These are phyloP conservation scores for Epizoanthus rinbou DNA, from an alignment of 92 coral and sea anemone genomes.

Conservation along the genomic window DNA sequence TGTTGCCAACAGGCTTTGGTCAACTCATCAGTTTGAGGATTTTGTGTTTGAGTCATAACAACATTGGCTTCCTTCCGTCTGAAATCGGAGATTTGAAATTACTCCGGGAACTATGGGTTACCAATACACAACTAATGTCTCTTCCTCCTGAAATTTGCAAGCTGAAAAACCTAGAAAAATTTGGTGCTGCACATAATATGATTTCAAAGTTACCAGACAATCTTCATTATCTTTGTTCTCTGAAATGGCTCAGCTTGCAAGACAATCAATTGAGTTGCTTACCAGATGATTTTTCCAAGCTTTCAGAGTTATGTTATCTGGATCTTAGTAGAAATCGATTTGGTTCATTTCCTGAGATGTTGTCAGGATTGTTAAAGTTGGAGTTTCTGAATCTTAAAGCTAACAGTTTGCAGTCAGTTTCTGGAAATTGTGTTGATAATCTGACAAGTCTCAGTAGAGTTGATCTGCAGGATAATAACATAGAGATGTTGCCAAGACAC, in stretches of 20 bases:
- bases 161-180: constrained; percentile 68
- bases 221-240: constrained; percentile 56
- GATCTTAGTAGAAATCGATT: constrained; percentile 79
- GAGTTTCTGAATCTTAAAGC: constrained; percentile 67
- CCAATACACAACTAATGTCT: constrained; percentile 87
- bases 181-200: constrained; percentile 88
- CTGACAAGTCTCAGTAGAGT: constrained; percentile 67
- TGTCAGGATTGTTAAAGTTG: constrained; percentile 63
- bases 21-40: constrained; percentile 72
- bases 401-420: constrained; percentile 65
- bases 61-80: constrained; percentile 86
- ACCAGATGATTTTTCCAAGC: constrained; percentile 67
- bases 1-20: constrained; percentile 94
- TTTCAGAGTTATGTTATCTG: constrained; percentile 65
- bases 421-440: constrained; percentile 40
- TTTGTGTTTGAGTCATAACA: constrained; percentile 88
- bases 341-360: constrained; percentile 62
- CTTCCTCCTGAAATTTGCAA: constrained; percentile 94
- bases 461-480: constrained; percentile 75
- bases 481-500: constrained; percentile 72
- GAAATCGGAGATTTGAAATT: constrained; percentile 80
- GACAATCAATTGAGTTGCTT: constrained; percentile 72
- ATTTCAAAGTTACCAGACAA: constrained; percentile 79
- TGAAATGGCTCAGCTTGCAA: constrained; percentile 82
- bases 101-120: constrained; percentile 88